phyloP scores from a whole-genome alignment of 2,113 vertebrate genomes.

The Rutilus rutilus region DNA sequence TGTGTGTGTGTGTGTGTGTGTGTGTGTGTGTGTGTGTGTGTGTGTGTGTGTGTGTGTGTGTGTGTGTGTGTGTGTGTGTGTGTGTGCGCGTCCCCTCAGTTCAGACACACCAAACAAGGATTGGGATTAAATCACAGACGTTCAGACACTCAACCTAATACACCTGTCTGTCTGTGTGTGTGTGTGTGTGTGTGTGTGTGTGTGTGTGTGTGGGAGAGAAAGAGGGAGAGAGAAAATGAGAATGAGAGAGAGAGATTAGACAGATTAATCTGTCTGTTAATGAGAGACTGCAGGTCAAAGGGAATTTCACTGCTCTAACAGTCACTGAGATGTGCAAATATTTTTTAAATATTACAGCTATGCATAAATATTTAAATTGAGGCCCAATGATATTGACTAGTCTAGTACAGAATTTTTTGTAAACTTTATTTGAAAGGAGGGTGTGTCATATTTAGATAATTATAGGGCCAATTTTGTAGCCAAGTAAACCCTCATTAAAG shows the following conservation, averaged over 20 bases:
- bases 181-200: too few species aligned
- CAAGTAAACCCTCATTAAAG: neutral
- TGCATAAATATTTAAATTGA: neutral
- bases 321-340: neutral
- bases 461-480: neutral
- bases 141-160: too few species aligned
- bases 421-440: neutral
- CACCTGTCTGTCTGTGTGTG: too few species aligned
- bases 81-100: too few species aligned
- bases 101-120: too few species aligned
- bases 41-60: too few species aligned
- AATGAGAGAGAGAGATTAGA: conserved; percentile 38
- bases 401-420: neutral
- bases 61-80: neutral
- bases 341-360: neutral
- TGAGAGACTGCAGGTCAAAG: conserved; percentile 41
- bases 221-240: neutral
- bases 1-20: neutral
- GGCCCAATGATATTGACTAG: neutral
- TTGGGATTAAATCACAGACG: too few species aligned
- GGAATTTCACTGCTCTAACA: conserved; percentile 14
- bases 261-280: conserved; percentile 51
- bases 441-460: neutral
- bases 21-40: too few species aligned
- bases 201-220: too few species aligned